phyloP scores from a whole-genome alignment of 2,888 invertebrate species.

The Drosophila pseudotakahashii region DNA sequence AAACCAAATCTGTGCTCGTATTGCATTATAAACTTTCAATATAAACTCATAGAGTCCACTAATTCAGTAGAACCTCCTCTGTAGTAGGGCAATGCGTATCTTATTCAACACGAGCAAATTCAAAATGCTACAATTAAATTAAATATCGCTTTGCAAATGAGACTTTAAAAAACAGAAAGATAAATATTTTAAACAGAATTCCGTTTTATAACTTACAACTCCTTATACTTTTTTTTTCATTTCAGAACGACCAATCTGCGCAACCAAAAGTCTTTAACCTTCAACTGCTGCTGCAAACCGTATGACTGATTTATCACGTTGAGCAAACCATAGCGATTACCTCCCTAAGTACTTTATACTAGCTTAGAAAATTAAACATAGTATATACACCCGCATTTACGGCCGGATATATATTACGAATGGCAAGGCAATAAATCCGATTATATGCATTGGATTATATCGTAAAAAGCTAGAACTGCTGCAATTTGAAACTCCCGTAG shows the following conservation, averaged over 20 bases:
- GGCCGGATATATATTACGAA: constrained; percentile 22
- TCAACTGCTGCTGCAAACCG: constrained; percentile 67
- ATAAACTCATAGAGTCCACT: background rate
- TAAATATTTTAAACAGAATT: no score
- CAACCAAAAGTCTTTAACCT: constrained; percentile 73
- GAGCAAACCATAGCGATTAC: constrained; percentile 23
- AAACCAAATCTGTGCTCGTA: constrained; percentile 19
- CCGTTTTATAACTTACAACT: no score
- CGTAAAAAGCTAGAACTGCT: constrained; percentile 12
- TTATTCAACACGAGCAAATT: no score
- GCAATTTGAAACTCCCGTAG: background rate
- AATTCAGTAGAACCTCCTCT: no score
- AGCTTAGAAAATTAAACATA: constrained; percentile 27
- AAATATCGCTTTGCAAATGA: no score
- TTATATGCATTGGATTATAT: background rate
- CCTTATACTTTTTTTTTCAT: constrained; percentile 30
- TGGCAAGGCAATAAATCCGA: constrained; percentile 36
- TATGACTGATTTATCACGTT: constrained; percentile 77
- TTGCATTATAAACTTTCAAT: background rate
- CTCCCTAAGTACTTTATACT: constrained; percentile 39
- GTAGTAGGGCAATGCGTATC: no score
- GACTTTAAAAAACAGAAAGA: no score
- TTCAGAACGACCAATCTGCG: constrained; percentile 71
- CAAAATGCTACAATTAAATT: no score
- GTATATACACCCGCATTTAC: constrained; percentile 27